Evolutionary conservation across 2,888 invertebrate species (phyloP), one percentile per base, ranked within the genome.

Genomic region (Caenorhabditis sp.): DNA sequence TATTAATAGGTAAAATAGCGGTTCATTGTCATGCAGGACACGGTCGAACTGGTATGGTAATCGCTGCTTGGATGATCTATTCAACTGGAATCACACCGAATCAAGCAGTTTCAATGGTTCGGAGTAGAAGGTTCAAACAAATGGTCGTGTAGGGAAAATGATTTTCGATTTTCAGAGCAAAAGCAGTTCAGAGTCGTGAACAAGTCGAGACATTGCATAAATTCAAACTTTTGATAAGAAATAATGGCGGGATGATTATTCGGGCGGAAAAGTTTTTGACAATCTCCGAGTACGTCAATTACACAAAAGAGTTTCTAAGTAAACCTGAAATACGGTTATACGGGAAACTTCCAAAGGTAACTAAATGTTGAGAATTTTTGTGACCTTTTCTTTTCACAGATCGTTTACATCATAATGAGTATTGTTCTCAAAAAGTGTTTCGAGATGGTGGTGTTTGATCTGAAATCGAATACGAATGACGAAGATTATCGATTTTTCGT

Each of bases 11-110:
- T 0, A 74, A 70, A 51, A 62, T 82, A 14, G 84, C 85, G 65
- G 91, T 95, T 69, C 95, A 95, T 87, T 95, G 95, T 88, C 95
- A 95, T 89, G 95, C 95, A 84, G 90, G 90, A 12, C 87, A 90
- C 77, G 90, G 86, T 8, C 66, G 95, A 75, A 95, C 94, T 0
- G 94, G 95, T 0, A 93, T 94, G 43, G 90, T 95, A 36, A 93
- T 95, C 77, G 93, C 94, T 0, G 94, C 93, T 88, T 94, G 93
- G 89, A 90, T 95, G 65, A 92, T 95, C 24, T 94, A 93, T 89
- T 92, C 92, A 12, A 90, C 93, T 82, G 90, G 93, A 73, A 91
- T 93, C 61, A 89, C 91, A 4, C 93, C 93, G 6, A 92, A 92
- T 86, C 93, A 93, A 79, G 94, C 94, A 4, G 93, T 94, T 70